phyloP scores from a whole-genome alignment of 37 sponge, comb jelly and placozoan species.

The Bolinopsis microptera region DNA sequence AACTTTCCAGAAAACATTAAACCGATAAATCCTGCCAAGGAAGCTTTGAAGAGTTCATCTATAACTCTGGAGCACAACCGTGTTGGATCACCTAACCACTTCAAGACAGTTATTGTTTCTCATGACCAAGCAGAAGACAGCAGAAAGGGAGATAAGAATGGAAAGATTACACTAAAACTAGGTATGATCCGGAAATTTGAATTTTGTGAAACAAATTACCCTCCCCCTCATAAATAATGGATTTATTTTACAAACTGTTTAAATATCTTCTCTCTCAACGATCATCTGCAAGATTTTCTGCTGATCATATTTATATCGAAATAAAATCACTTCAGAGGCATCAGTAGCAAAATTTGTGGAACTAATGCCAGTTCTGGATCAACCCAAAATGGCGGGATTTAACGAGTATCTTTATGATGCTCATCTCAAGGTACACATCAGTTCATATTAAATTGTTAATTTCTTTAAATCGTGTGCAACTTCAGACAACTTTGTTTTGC shows the following conservation, averaged over 20 bases:
- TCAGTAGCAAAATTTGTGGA: slow-evolving; percentile 16
- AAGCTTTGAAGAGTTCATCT: background rate
- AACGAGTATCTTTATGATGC: slow-evolving; percentile 46
- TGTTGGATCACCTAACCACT: slow-evolving; percentile 44
- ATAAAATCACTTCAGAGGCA: background rate
- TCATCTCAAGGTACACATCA: slow-evolving; percentile 34
- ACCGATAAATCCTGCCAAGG: background rate
- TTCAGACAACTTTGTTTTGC: no score
- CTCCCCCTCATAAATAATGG: background rate
- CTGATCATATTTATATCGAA: no score
- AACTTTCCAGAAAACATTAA: background rate
- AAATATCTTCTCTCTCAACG: no score
- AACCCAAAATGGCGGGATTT: slow-evolving; percentile 15
- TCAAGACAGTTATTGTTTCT: slow-evolving; percentile 51
- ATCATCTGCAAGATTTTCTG: no score
- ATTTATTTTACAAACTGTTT: no score
- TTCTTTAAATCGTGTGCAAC: no score
- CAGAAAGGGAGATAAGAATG: background rate
- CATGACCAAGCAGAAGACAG: slow-evolving; percentile 26
- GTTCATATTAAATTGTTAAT: no score
- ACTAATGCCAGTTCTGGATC: background rate
- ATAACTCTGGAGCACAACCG: slow-evolving; percentile 9
- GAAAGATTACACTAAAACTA: slow-evolving; percentile 23
- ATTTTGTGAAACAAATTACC: background rate
- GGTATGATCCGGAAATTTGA: background rate